These are phyloP conservation scores for Aphelenchoides fujianensis DNA, from an alignment of 1,140 invertebrate species.

Conservation along the genomic window DNA sequence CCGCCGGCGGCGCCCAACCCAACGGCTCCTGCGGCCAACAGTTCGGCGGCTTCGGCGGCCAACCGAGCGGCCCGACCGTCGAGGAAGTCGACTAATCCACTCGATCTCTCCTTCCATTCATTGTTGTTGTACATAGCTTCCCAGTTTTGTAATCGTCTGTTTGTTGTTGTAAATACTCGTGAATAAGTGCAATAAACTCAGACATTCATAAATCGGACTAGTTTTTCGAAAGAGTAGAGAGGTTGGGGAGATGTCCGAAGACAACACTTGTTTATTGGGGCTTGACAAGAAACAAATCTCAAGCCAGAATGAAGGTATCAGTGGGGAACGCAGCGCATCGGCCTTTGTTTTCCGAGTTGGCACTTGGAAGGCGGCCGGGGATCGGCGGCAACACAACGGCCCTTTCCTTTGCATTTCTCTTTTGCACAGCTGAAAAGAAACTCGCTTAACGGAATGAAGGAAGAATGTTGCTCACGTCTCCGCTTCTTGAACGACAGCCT, in stretches of 20 bases:
- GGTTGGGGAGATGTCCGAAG: no score
- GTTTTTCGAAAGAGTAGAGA: no score
- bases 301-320: no score
- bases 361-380: neutral
- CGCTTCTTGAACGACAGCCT: slow-evolving; percentile 11
- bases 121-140: neutral
- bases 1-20: slow-evolving; percentile 64
- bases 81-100: slow-evolving; percentile 88
- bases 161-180: no score
- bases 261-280: no score
- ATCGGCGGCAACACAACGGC: slow-evolving; percentile 24
- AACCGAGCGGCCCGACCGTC: slow-evolving; percentile 77
- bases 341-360: neutral
- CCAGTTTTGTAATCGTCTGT: no score
- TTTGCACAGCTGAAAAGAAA: neutral
- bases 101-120: neutral
- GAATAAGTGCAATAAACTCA: no score
- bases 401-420: slow-evolving; percentile 7
- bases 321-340: no score
- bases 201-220: no score
- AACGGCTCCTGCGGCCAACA: slow-evolving; percentile 63
- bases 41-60: slow-evolving; percentile 62
- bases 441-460: no score
- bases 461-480: no score
- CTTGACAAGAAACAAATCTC: no score